A percentile compares a stretch with the other conserved stretches of the same genome.
Evolutionary conservation across 2,888 invertebrate species (phyloP).

Genomic region (Acanthosepion pharaonis): DNA sequence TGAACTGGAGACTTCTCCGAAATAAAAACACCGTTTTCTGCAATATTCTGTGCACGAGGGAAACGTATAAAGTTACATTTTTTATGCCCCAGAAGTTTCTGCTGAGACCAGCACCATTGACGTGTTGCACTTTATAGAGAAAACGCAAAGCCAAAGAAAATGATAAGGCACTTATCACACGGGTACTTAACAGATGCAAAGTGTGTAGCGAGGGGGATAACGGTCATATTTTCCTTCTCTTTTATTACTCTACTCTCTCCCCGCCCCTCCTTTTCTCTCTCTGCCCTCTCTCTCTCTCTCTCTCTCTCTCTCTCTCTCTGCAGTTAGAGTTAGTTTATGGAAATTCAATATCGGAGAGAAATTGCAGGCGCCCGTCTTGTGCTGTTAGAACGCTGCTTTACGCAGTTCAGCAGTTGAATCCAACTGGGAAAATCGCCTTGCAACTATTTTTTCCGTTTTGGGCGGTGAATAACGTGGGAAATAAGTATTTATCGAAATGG

Average conservation of each 20-base stretch:
- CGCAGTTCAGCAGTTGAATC: slow-evolving; percentile 13
- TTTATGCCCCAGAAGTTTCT: too few species aligned
- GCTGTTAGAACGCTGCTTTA: not conserved
- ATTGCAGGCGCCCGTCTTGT: not conserved
- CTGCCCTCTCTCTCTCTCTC: not conserved
- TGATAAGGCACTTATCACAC: too few species aligned
- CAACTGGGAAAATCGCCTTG: not conserved
- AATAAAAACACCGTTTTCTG: too few species aligned
- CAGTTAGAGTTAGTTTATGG: not conserved
- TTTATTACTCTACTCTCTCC: not conserved
- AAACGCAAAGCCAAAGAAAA: too few species aligned
- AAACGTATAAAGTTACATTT: too few species aligned
- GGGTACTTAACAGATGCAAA: too few species aligned
- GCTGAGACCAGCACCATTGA: too few species aligned
- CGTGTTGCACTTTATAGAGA: too few species aligned
- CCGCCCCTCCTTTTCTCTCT: too few species aligned
- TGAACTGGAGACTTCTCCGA: too few species aligned
- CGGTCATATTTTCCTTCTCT: not conserved
- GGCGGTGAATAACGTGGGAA: not conserved
- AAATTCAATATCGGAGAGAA: not conserved
- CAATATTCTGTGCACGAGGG: too few species aligned
- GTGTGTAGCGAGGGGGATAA: too few species aligned
- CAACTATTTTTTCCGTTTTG: not conserved
- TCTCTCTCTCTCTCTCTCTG: not conserved
- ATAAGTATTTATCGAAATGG: not conserved